Percentiles rank a stretch among this genome's conserved stretches.
phyloP scores from a whole-genome alignment of 1,140 invertebrate genomes.

The Eciton burchellii region DNA sequence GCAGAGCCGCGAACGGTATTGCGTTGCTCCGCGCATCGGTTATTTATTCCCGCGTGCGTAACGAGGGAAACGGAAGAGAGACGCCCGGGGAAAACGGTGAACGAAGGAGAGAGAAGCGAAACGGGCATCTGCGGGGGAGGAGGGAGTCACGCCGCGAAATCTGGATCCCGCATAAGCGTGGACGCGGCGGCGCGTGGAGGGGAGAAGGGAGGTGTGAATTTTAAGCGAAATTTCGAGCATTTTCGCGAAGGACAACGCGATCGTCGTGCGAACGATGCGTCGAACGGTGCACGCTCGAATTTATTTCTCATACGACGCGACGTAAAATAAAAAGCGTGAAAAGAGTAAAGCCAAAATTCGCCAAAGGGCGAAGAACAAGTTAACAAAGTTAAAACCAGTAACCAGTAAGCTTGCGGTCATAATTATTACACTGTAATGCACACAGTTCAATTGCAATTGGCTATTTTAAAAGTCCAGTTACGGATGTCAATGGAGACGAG shows the following conservation, averaged over 20 bases:
- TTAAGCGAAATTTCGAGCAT: not conserved
- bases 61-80: not conserved
- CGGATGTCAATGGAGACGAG: not conserved
- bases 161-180: too few relatives aligned
- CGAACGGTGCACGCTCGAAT: not conserved
- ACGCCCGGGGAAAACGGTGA: not conserved
- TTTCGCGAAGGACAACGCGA: not conserved
- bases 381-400: conserved; percentile 31
- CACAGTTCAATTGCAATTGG: not conserved
- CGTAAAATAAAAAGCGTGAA: not conserved
- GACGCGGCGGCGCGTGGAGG: too few relatives aligned
- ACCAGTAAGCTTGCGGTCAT: not conserved
- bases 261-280: not conserved
- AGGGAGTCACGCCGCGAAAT: not conserved
- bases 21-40: not conserved
- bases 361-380: not conserved
- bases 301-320: not conserved
- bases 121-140: too few relatives aligned
- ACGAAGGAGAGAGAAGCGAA: not conserved
- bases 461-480: conserved; percentile 6
- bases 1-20: not conserved
- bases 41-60: not conserved
- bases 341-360: conserved; percentile 16
- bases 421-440: conserved; percentile 25
- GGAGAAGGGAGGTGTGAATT: not conserved